Percentiles rank a stretch among this genome's conserved stretches.
phyloP scores from a whole-genome alignment of 2,888 invertebrate genomes.

The Dermolepida albohirtum region DNA sequence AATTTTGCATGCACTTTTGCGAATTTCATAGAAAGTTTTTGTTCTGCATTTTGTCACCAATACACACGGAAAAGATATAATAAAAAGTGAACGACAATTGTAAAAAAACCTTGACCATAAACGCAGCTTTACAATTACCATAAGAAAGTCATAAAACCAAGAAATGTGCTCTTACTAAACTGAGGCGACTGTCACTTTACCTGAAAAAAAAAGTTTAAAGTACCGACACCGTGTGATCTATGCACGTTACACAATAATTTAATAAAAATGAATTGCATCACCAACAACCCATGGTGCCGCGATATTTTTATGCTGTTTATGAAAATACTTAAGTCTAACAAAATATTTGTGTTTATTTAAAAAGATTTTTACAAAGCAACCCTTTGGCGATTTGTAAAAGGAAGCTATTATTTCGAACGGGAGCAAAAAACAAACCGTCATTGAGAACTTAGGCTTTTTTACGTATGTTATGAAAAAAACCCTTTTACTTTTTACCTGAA shows the following conservation, averaged over 20 bases:
- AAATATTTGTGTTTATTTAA: constrained; percentile 1
- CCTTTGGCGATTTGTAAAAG: constrained; percentile 43
- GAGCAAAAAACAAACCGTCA: constrained; percentile 47
- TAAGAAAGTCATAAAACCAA: constrained; percentile 15
- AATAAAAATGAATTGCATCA: constrained; percentile 27
- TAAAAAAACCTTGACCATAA: constrained; percentile 30
- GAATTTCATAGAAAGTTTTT: constrained; percentile 16
- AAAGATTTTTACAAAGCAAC: constrained; percentile 33
- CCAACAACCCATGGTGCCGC: background rate
- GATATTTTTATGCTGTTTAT: constrained; percentile 24
- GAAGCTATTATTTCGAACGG: constrained; percentile 46
- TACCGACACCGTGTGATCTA: constrained; percentile 6
- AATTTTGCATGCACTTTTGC: constrained; percentile 16
- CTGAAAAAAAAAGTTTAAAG: constrained; percentile 28
- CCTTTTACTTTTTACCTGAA: constrained; percentile 51
- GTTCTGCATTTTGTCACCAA: constrained; percentile 9
- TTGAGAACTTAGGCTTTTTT: constrained; percentile 45
- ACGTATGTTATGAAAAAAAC: constrained; percentile 42
- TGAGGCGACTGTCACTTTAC: constrained; percentile 16
- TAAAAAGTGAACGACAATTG: constrained; percentile 18
- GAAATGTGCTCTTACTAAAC: background rate
- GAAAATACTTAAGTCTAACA: constrained; percentile 7
- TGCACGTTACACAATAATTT: constrained; percentile 25
- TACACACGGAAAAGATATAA: constrained; percentile 8
- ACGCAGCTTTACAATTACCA: constrained; percentile 1